phyloP scores from a whole-genome alignment of 2,113 vertebrate species.

The Melozone crissalis region DNA sequence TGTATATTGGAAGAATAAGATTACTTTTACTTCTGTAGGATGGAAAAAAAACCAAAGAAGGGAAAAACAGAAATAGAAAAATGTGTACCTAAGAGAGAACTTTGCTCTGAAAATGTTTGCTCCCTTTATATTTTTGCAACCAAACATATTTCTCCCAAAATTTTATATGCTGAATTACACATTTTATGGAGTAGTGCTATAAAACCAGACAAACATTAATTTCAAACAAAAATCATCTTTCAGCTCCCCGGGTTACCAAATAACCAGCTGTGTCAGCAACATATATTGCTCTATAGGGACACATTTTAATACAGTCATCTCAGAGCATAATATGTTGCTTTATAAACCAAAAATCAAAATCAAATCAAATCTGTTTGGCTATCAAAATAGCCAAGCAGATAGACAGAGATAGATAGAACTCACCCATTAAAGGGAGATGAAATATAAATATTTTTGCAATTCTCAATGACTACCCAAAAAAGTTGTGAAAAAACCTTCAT shows the following conservation, averaged over 20 bases:
- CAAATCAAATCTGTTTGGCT: too few species aligned
- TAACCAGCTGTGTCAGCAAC: constrained; percentile 22
- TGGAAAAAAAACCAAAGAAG: background rate
- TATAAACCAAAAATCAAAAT: background rate
- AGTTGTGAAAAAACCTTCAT: background rate
- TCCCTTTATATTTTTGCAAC: background rate
- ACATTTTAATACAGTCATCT: background rate
- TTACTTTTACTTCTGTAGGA: background rate
- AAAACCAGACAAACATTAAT: constrained; percentile 36
- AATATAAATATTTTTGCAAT: background rate
- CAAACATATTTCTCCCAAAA: background rate
- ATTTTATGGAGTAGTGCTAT: background rate
- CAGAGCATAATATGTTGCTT: background rate
- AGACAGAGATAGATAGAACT: background rate
- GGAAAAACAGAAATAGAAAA: background rate
- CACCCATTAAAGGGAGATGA: background rate
- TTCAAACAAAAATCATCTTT: background rate
- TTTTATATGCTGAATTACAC: background rate
- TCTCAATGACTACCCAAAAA: background rate
- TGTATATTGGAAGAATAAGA: background rate
- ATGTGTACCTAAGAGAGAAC: background rate
- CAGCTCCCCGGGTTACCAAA: background rate
- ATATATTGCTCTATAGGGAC: background rate
- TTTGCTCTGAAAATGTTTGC: background rate
- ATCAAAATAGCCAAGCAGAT: background rate